Conservation (phyloP, 2,888 invertebrate genomes). For the Eristalis pertinax region DNA sequence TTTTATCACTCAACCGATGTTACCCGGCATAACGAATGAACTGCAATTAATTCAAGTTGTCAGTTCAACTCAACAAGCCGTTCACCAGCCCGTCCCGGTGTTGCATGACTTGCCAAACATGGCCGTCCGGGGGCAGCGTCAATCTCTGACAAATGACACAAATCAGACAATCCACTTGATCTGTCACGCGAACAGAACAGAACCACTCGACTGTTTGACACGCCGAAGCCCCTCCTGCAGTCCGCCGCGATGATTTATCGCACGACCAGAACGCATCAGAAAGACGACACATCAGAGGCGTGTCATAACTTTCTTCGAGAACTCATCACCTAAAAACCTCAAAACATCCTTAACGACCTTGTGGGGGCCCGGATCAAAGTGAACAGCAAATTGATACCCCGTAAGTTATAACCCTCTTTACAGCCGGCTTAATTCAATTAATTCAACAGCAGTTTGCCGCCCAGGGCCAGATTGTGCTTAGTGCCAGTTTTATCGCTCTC, state of each 20-base stretch:
- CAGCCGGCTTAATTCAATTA: constrained; percentile 51
- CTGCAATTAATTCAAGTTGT: constrained; percentile 23
- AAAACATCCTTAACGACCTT: constrained; percentile 32
- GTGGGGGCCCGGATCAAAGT: not conserved
- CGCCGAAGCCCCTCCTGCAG: not conserved
- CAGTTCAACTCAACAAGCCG: constrained; percentile 3
- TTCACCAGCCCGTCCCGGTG: not conserved
- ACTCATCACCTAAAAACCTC: constrained; percentile 16
- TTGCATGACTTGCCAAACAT: not conserved
- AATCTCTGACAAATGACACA: constrained; percentile 36
- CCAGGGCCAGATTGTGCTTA: constrained; percentile 7
- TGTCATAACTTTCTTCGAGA: constrained; percentile 5
- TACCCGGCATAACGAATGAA: constrained; percentile 11
- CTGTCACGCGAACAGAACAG: constrained; percentile 1
- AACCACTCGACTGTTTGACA: constrained; percentile 3
- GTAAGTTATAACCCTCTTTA: constrained; percentile 42
- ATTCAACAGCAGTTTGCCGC: constrained; percentile 44
- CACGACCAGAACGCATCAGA: not conserved
- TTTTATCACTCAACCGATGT: constrained; percentile 13
- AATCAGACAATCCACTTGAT: constrained; percentile 15
- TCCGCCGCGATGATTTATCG: constrained; percentile 1
- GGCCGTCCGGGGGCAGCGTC: not conserved
- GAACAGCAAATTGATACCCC: constrained; percentile 14
- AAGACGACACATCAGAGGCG: not conserved
- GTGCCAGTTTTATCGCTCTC: constrained; percentile 46